These are phyloP conservation scores for Elmis aenea DNA, from an alignment of 2,888 invertebrate genomes.

Conservation along the genomic window DNA sequence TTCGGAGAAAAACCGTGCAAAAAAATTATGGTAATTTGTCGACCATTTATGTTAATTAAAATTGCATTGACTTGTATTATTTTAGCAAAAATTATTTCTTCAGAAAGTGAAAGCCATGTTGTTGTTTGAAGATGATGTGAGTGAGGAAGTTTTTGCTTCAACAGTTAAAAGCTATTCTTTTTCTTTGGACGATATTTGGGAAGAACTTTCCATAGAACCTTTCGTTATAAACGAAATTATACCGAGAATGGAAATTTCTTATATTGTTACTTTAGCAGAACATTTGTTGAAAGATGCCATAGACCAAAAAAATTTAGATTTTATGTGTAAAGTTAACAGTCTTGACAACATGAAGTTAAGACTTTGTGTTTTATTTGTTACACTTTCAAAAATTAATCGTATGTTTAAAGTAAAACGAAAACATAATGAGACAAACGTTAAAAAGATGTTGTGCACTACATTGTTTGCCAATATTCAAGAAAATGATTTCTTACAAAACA, in stretches of 20 bases:
- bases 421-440: conserved; percentile 20
- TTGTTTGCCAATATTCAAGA: conserved; percentile 25
- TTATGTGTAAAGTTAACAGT: conserved; percentile 34
- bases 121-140: conserved; percentile 35
- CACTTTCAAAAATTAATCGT: conserved; percentile 37
- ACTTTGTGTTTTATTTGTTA: too few species aligned
- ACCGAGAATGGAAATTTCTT: conserved; percentile 29
- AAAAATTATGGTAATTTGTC: conserved; percentile 32
- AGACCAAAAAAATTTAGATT: conserved; percentile 30
- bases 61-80: conserved; percentile 12
- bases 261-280: conserved; percentile 18
- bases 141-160: conserved; percentile 30
- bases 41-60: background rate
- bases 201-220: conserved; percentile 33
- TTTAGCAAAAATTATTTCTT: conserved; percentile 39
- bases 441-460: conserved; percentile 24
- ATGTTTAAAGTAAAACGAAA: conserved; percentile 33
- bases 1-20: conserved; percentile 43
- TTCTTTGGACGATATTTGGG: conserved; percentile 33
- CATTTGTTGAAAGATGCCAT: conserved; percentile 18
- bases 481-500: too few species aligned
- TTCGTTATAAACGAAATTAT: conserved; percentile 34
- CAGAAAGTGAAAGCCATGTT: conserved; percentile 38
- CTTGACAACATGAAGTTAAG: too few species aligned
- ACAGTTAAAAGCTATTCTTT: conserved; percentile 28